These are phyloP conservation scores for Triplophysa yarkandensis DNA, from an alignment of 2,797 vertebrate species.

Conservation along the genomic window DNA sequence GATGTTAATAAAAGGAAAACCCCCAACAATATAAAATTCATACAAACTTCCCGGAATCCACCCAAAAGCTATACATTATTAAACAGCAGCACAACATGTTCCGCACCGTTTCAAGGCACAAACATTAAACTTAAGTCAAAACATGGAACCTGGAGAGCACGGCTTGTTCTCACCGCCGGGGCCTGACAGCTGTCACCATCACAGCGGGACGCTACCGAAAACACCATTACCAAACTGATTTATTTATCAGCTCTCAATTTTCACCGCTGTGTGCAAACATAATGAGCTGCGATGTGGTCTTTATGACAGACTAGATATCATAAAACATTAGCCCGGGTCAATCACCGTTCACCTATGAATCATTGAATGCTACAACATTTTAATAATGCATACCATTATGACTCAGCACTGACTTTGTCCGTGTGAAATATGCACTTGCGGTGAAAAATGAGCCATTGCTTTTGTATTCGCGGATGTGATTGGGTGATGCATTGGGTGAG, in stretches of 20 bases:
- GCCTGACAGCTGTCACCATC: constrained; percentile 22
- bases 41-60: not conserved
- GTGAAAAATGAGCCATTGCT: not conserved
- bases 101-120: not conserved
- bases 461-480: not conserved
- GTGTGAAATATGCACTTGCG: not conserved
- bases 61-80: constrained; percentile 61
- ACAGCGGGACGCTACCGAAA: not conserved
- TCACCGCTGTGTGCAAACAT: constrained; percentile 11
- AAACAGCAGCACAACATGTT: constrained; percentile 38
- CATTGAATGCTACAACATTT: constrained; percentile 5
- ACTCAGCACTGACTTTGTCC: not conserved
- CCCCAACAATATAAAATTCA: too few species aligned
- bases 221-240: not conserved
- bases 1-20: too few species aligned
- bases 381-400: constrained; percentile 18
- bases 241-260: constrained; percentile 19
- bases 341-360: constrained; percentile 3
- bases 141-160: not conserved
- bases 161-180: constrained; percentile 16
- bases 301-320: constrained; percentile 4
- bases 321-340: constrained; percentile 6
- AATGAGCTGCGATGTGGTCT: constrained; percentile 10
- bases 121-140: constrained; percentile 10
- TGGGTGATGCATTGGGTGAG: not conserved